These are phyloP conservation scores for Apoda limacodes DNA, from an alignment of 2,888 invertebrate genomes.

Conservation along the genomic window DNA sequence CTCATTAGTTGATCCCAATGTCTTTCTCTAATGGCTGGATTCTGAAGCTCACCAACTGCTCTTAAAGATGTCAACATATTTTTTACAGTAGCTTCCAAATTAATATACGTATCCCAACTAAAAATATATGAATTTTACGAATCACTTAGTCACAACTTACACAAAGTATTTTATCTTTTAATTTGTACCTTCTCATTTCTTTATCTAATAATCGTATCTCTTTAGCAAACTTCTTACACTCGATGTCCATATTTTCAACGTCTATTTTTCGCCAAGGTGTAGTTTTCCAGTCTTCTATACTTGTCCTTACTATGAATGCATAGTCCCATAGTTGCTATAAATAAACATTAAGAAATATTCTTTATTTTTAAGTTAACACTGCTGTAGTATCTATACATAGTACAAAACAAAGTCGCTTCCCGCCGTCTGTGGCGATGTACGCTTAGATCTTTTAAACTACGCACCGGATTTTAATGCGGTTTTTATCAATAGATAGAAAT, in stretches of 20 bases:
- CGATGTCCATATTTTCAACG: constrained; percentile 98
- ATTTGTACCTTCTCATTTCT: constrained; percentile 82
- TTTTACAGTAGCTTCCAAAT: constrained; percentile 91
- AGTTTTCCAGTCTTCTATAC: constrained; percentile 97
- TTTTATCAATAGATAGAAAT: too few relatives aligned
- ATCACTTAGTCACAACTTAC: neutral
- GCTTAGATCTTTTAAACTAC: too few relatives aligned
- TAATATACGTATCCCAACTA: constrained; percentile 90
- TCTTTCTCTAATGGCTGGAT: constrained; percentile 94
- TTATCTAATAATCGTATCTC: constrained; percentile 92
- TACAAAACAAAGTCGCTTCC: too few relatives aligned
- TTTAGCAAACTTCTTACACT: constrained; percentile 97
- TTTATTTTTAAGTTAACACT: too few relatives aligned
- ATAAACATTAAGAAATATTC: too few relatives aligned
- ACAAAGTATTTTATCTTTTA: neutral
- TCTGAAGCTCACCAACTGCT: constrained; percentile 95
- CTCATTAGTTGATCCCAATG: constrained; percentile 98
- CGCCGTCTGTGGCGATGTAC: too few relatives aligned
- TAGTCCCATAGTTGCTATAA: constrained; percentile 96
- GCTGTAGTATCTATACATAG: too few relatives aligned
- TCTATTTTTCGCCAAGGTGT: constrained; percentile 97
- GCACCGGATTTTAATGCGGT: too few relatives aligned
- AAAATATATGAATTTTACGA: too few relatives aligned
- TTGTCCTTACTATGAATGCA: constrained; percentile 87
- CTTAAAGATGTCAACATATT: constrained; percentile 95